These are phyloP conservation scores for Belonocnema kinseyi DNA, from an alignment of 1,140 invertebrate species.

Conservation along the genomic window DNA sequence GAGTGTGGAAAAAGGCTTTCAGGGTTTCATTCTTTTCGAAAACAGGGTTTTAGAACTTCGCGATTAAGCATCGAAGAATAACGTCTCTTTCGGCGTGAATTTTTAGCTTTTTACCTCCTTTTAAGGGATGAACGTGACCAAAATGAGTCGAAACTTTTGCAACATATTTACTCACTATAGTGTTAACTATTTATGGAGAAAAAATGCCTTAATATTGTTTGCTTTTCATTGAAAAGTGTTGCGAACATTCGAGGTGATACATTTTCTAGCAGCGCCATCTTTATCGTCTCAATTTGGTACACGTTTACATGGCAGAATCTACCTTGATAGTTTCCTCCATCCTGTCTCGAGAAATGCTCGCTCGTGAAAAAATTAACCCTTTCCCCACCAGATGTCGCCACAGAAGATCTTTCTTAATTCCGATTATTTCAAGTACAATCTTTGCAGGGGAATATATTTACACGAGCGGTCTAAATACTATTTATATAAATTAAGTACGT, in stretches of 20 bases:
- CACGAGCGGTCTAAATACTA: constrained; percentile 5
- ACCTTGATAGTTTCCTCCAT: neutral
- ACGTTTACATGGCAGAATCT: neutral
- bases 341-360: neutral
- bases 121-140: neutral
- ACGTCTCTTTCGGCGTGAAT: neutral
- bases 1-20: neutral
- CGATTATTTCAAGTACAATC: constrained; percentile 4
- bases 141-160: neutral
- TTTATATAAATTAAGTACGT: constrained; percentile 2
- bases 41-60: neutral
- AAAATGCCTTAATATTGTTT: neutral
- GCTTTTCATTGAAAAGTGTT: neutral
- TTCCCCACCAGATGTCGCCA: neutral
- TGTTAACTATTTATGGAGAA: neutral
- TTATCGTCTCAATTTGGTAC: neutral
- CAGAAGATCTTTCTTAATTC: neutral
- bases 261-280: neutral
- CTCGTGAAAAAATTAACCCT: neutral
- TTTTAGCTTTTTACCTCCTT: neutral
- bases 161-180: neutral
- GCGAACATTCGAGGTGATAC: neutral
- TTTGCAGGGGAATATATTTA: constrained; percentile 21
- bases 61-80: neutral
- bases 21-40: neutral